Percentiles rank a stretch among this genome's conserved stretches.
phyloP scores from a whole-genome alignment of 2,888 invertebrate genomes.

The Drosophila testacea region DNA sequence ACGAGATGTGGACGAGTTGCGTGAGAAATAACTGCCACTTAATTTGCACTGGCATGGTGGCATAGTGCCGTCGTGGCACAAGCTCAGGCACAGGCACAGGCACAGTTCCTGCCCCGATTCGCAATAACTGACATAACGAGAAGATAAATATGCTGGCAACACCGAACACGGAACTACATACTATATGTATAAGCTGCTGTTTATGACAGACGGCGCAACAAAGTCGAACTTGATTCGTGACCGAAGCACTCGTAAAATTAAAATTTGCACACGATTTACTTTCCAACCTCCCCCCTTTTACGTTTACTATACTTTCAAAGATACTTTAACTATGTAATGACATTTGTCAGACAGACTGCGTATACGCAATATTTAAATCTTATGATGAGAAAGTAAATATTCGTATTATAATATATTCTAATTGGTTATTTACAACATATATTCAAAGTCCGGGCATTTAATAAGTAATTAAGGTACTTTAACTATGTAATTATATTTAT shows the following conservation, averaged over 20 bases:
- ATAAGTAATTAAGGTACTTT: too few species aligned
- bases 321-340: conserved; percentile 1
- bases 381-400: too few species aligned
- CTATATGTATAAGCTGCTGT: conserved; percentile 50
- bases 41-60: conserved; percentile 56
- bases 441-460: too few species aligned
- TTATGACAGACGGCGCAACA: conserved; percentile 69
- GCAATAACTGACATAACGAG: conserved; percentile 49
- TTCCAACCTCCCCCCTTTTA: neutral
- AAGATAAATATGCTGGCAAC: conserved; percentile 70
- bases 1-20: conserved; percentile 69
- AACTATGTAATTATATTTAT: too few species aligned
- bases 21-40: conserved; percentile 79
- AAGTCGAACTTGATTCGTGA: conserved; percentile 57
- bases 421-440: too few species aligned
- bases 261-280: conserved; percentile 73
- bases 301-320: neutral
- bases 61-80: neutral
- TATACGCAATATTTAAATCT: neutral
- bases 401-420: too few species aligned
- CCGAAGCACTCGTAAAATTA: conserved; percentile 68
- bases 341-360: conserved; percentile 7
- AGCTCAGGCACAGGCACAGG: too few species aligned
- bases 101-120: neutral
- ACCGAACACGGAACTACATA: conserved; percentile 20